Percentiles rank a stretch among this genome's conserved stretches.
Evolutionary conservation across 2,888 invertebrate species (phyloP).

Genomic region (Apotomis turbidana): DNA sequence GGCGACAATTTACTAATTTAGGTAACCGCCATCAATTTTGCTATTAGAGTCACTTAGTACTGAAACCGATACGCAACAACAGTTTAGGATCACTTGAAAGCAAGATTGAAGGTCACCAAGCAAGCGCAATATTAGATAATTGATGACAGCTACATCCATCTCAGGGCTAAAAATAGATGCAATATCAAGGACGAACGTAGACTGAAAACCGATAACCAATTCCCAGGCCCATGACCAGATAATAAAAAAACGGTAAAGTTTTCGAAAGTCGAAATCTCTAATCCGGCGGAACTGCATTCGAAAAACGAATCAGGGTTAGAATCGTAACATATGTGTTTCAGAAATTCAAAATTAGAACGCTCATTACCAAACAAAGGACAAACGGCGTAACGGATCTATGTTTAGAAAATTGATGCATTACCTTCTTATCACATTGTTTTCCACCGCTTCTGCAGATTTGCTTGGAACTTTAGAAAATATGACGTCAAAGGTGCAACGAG

Average conservation of each 20-base stretch:
- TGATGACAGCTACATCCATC: slow-evolving; percentile 45
- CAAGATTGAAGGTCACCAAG: slow-evolving; percentile 55
- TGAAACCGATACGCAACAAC: slow-evolving; percentile 33
- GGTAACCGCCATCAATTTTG: slow-evolving; percentile 33
- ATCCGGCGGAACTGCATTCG: slow-evolving; percentile 13
- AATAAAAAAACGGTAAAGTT: slow-evolving; percentile 7
- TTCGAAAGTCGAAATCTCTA: slow-evolving; percentile 14
- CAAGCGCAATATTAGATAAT: slow-evolving; percentile 51
- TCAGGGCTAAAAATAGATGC: slow-evolving; percentile 51
- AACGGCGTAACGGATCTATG: not conserved
- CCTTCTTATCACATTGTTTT: slow-evolving; percentile 39
- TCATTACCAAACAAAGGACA: not conserved
- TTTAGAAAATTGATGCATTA: slow-evolving; percentile 10
- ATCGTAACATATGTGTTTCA: slow-evolving; percentile 36
- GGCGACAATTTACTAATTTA: slow-evolving; percentile 36
- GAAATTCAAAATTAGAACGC: not conserved
- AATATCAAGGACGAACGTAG: slow-evolving; percentile 37
- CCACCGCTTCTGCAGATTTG: slow-evolving; percentile 21
- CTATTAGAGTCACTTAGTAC: slow-evolving; percentile 31
- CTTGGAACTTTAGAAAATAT: slow-evolving; percentile 31
- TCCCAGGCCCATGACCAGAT: not conserved
- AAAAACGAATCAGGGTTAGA: slow-evolving; percentile 28
- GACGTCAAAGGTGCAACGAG: slow-evolving; percentile 60
- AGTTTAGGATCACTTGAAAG: slow-evolving; percentile 40
- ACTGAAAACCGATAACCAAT: slow-evolving; percentile 34